Evolutionary conservation across 1,140 invertebrate species (phyloP).

Genomic region (Drosophila sechellia): DNA sequence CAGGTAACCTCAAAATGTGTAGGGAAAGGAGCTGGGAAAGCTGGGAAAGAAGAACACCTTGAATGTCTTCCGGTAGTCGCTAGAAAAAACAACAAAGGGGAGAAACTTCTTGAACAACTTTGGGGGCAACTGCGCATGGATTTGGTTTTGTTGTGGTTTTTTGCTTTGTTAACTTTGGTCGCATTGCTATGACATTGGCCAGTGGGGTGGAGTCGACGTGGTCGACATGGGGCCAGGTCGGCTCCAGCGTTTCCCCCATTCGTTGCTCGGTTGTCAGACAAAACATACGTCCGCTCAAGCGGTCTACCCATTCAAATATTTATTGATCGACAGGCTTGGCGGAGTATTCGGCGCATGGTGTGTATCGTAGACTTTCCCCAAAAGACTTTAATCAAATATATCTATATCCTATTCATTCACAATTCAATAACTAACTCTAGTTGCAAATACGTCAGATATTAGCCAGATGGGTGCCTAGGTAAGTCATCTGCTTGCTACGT

Average conservation of each 20-base stretch:
- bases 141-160: slow-evolving; percentile 80
- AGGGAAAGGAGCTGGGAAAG: slow-evolving; percentile 16
- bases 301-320: slow-evolving; percentile 14
- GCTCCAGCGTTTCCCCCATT: slow-evolving; percentile 25
- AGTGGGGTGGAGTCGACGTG: slow-evolving; percentile 6
- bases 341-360: slow-evolving; percentile 42
- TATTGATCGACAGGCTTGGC: slow-evolving; percentile 35
- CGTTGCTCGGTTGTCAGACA: slow-evolving; percentile 75
- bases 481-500: slow-evolving; percentile 54
- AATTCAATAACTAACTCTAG: slow-evolving; percentile 38
- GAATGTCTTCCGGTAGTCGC: slow-evolving; percentile 69
- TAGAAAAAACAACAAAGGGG: slow-evolving; percentile 50
- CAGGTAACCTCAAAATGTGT: slow-evolving; percentile 66
- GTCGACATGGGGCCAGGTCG: neutral
- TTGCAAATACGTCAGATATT: slow-evolving; percentile 75
- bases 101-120: slow-evolving; percentile 72
- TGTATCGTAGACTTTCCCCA: slow-evolving; percentile 35
- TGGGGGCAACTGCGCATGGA: slow-evolving; percentile 71
- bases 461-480: slow-evolving; percentile 79
- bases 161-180: slow-evolving; percentile 75
- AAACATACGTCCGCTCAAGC: slow-evolving; percentile 58
- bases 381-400: neutral
- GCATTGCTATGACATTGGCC: slow-evolving; percentile 80
- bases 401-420: slow-evolving; percentile 16
- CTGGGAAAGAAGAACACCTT: slow-evolving; percentile 52